Conservation (phyloP, 1,140 invertebrate species). For the Asbolus verrucosus region DNA sequence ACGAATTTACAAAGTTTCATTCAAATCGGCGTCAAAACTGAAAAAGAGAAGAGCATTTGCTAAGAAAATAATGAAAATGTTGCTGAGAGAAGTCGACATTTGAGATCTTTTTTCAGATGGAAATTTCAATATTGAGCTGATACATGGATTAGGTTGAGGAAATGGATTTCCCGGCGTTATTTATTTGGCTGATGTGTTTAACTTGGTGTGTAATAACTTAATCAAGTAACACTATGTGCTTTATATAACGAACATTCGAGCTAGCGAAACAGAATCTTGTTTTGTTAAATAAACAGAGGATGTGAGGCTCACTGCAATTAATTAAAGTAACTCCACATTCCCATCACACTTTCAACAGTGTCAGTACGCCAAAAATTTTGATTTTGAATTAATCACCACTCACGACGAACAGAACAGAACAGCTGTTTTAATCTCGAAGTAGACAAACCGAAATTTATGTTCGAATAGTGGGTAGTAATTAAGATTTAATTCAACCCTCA, state of each 20-base stretch:
- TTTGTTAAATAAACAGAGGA: slow-evolving; percentile 7
- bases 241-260: slow-evolving; percentile 22
- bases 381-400: slow-evolving; percentile 30
- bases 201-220: slow-evolving; percentile 26
- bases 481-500: slow-evolving; percentile 47
- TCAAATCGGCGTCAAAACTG: too few species aligned
- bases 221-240: slow-evolving; percentile 18
- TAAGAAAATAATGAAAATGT: too few species aligned
- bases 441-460: slow-evolving; percentile 42
- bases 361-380: slow-evolving; percentile 16
- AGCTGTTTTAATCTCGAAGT: slow-evolving; percentile 26
- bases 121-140: too few species aligned
- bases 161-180: neutral
- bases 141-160: too few species aligned
- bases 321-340: slow-evolving; percentile 29
- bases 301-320: slow-evolving; percentile 39
- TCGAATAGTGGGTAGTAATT: slow-evolving; percentile 47
- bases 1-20: too few species aligned
- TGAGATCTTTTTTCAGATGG: too few species aligned
- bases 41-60: too few species aligned
- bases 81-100: too few species aligned
- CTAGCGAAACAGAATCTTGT: slow-evolving; percentile 8
- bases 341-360: slow-evolving; percentile 20
- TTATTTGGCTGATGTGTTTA: slow-evolving; percentile 11
- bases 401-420: slow-evolving; percentile 21